Percentiles rank a stretch among this genome's conserved stretches.
phyloP scores from a whole-genome alignment of 2,797 vertebrate genomes.

The Philypnodon macrostomus region DNA sequence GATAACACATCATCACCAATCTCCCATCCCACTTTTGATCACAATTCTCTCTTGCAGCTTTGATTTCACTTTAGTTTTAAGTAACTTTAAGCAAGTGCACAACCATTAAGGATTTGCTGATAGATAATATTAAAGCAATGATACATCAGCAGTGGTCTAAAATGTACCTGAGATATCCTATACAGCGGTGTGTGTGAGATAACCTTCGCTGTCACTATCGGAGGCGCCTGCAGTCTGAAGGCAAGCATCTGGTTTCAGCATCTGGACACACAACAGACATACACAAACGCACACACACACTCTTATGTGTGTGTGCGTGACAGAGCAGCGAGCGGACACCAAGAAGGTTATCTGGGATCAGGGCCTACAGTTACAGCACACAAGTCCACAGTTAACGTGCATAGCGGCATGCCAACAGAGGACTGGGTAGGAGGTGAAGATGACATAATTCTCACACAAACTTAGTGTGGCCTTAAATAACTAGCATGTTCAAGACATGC shows the following conservation, averaged over 20 bases:
- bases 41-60: not conserved
- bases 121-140: slow-evolving; percentile 19
- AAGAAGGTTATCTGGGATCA: slow-evolving; percentile 68
- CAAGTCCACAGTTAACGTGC: not conserved
- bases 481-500: too few relatives aligned
- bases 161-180: slow-evolving; percentile 34
- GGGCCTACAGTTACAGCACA: slow-evolving; percentile 37
- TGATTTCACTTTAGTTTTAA: slow-evolving; percentile 28
- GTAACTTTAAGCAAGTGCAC: slow-evolving; percentile 10
- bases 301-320: slow-evolving; percentile 28
- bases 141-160: slow-evolving; percentile 8
- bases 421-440: too few relatives aligned
- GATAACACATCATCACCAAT: slow-evolving; percentile 10
- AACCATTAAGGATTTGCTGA: slow-evolving; percentile 12
- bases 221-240: slow-evolving; percentile 69
- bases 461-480: not conserved
- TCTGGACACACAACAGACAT: slow-evolving; percentile 49
- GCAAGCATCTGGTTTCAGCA: slow-evolving; percentile 70
- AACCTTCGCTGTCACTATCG: slow-evolving; percentile 68
- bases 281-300: slow-evolving; percentile 17
- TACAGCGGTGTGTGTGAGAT: slow-evolving; percentile 32
- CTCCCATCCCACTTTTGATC: slow-evolving; percentile 9
- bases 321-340: slow-evolving; percentile 46
- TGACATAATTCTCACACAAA: not conserved
- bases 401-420: too few relatives aligned